A percentile compares a stretch with the other conserved stretches of the same genome.
These are phyloP conservation scores for Zaprionus camerounensis DNA, from an alignment of 1,140 invertebrate species.

Conservation along the genomic window DNA sequence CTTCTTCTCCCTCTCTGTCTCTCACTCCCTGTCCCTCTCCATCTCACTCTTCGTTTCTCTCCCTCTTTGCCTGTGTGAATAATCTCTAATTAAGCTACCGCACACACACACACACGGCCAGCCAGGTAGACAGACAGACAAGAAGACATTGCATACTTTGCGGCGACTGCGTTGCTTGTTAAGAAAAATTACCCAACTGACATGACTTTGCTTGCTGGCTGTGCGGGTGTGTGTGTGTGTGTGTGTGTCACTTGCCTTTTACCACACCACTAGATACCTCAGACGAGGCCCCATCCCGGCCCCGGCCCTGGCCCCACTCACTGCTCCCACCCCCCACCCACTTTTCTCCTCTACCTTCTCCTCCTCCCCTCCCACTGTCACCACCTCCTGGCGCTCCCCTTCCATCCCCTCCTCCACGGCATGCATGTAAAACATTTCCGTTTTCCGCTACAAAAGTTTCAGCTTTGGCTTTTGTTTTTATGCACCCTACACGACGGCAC, in stretches of 20 bases:
- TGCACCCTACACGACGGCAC: slow-evolving; percentile 25
- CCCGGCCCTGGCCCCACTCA: background rate
- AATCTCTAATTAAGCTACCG: slow-evolving; percentile 57
- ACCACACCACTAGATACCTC: slow-evolving; percentile 14
- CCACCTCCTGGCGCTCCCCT: background rate
- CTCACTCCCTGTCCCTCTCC: background rate
- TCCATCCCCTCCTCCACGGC: slow-evolving; percentile 28
- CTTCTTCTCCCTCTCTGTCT: too few relatives aligned
- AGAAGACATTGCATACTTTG: slow-evolving; percentile 59
- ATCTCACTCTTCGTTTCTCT: background rate
- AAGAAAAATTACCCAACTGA: slow-evolving; percentile 47
- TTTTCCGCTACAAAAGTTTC: slow-evolving; percentile 78
- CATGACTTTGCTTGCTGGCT: slow-evolving; percentile 33
- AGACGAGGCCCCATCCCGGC: slow-evolving; percentile 1
- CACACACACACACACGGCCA: background rate
- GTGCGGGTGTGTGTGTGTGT: slow-evolving; percentile 7
- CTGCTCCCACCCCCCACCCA: too few relatives aligned
- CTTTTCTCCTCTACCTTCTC: background rate
- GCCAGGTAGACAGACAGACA: background rate
- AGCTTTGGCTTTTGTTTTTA: slow-evolving; percentile 67
- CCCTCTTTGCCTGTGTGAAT: slow-evolving; percentile 27
- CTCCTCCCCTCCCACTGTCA: background rate
- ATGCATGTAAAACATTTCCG: slow-evolving; percentile 80
- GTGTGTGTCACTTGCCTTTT: slow-evolving; percentile 24
- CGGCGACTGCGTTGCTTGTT: slow-evolving; percentile 40